A percentile compares a stretch with the other conserved stretches of the same genome.
These are phyloP conservation scores for Poeciliopsis prolifica DNA, from an alignment of 2,113 vertebrate genomes.

Conservation along the genomic window DNA sequence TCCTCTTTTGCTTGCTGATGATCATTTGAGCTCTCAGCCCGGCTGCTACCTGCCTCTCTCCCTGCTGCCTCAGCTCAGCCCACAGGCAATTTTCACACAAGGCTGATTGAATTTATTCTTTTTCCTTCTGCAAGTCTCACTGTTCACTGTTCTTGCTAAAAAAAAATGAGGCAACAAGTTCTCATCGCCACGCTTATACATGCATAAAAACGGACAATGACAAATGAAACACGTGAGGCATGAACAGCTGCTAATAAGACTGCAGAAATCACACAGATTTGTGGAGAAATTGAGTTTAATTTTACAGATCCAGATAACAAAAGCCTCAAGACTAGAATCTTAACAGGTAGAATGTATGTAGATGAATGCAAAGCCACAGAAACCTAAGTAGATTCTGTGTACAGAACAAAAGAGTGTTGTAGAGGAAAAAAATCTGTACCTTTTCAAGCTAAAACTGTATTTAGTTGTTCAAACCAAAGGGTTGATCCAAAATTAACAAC, in stretches of 20 bases:
- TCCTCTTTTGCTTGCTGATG: conserved; percentile 47
- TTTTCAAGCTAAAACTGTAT: too few relatives aligned
- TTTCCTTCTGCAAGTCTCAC: conserved; percentile 5
- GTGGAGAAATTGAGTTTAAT: conserved; percentile 17
- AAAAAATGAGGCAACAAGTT: conserved; percentile 25
- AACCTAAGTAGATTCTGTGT: too few relatives aligned
- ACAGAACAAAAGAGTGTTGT: too few relatives aligned
- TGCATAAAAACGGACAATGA: conserved; percentile 41
- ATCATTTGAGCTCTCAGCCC: conserved; percentile 50
- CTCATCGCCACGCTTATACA: conserved; percentile 23
- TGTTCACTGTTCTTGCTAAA: conserved; percentile 39
- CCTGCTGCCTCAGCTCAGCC: conserved; percentile 54
- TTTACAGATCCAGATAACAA: neutral
- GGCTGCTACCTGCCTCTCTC: conserved; percentile 40
- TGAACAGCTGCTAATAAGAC: conserved; percentile 4
- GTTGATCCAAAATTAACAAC: too few relatives aligned
- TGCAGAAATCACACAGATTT: conserved; percentile 1
- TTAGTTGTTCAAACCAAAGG: too few relatives aligned
- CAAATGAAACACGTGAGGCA: conserved; percentile 35
- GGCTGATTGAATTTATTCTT: conserved; percentile 61
- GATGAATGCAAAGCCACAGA: too few relatives aligned
- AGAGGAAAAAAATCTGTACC: too few relatives aligned
- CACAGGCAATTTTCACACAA: conserved; percentile 60
- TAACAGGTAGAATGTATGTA: neutral
- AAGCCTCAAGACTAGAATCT: too few relatives aligned